phyloP scores from a whole-genome alignment of 2,113 vertebrate genomes.

The Clinocottus analis region DNA sequence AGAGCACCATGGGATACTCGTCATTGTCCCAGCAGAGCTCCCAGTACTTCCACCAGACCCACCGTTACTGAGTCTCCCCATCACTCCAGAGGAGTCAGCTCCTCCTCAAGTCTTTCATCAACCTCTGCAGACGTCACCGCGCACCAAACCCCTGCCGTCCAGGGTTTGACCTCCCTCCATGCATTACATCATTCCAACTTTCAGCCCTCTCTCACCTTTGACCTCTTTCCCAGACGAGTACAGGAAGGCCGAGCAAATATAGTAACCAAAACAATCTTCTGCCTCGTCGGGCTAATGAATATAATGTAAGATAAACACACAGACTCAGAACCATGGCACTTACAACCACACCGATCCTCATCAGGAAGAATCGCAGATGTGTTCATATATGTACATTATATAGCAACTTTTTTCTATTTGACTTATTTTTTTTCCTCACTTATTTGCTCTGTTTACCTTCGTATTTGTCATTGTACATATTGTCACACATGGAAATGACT shows the following conservation, averaged over 20 bases:
- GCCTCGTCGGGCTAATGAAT: conserved; percentile 23
- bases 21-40: conserved; percentile 95
- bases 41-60: conserved; percentile 95
- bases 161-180: neutral
- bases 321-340: conserved; percentile 52
- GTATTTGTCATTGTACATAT: conserved; percentile 75
- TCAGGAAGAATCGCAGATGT: conserved; percentile 59
- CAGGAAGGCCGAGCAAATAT: conserved; percentile 76
- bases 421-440: conserved; percentile 42
- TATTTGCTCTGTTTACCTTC: conserved; percentile 64
- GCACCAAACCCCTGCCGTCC: neutral
- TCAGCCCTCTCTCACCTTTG: conserved; percentile 22
- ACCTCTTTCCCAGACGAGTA: conserved; percentile 47
- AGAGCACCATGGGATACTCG: conserved; percentile 95
- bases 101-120: conserved; percentile 7
- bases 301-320: conserved; percentile 35
- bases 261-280: conserved; percentile 84
- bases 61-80: conserved; percentile 89
- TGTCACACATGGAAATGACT: too few species aligned
- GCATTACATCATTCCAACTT: conserved; percentile 39
- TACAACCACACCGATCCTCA: conserved; percentile 48
- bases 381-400: conserved; percentile 65
- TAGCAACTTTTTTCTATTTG: conserved; percentile 76
- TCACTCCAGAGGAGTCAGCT: conserved; percentile 33
- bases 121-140: neutral